Evolutionary conservation across 1,140 invertebrate genomes (phyloP).

Genomic region (Neodiprion fabricii): DNA sequence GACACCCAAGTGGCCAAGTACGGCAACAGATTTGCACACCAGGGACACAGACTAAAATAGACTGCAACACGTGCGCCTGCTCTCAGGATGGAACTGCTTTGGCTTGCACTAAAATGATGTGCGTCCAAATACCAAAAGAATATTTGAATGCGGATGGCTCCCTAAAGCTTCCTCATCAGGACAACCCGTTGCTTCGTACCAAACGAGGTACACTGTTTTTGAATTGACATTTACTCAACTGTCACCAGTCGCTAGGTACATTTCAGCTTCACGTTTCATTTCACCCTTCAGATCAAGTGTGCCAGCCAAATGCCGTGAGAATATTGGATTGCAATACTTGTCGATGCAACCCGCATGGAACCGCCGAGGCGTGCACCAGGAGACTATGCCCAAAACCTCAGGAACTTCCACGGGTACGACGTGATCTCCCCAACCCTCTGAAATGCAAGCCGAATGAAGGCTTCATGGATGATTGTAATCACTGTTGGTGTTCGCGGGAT

Average conservation of each 20-base stretch:
- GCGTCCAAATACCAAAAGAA: not conserved
- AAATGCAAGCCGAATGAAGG: not conserved
- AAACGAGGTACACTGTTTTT: not conserved
- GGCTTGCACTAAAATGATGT: slow-evolving; percentile 14
- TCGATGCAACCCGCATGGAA: not conserved
- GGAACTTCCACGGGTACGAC: not conserved
- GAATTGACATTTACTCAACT: no score
- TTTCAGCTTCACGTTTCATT: not conserved
- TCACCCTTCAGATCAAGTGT: not conserved
- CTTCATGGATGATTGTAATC: slow-evolving; percentile 1
- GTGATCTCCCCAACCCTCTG: not conserved
- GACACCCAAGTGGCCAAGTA: not conserved
- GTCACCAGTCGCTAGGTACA: no score
- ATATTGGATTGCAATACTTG: slow-evolving; percentile 2
- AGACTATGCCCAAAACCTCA: not conserved
- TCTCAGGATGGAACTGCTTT: not conserved
- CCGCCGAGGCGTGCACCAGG: slow-evolving; percentile 9
- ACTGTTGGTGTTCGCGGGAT: not conserved
- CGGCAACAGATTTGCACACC: slow-evolving; percentile 17
- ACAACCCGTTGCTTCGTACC: slow-evolving; percentile 9
- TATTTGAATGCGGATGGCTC: slow-evolving; percentile 10
- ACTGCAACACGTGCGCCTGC: slow-evolving; percentile 20
- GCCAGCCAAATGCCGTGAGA: not conserved
- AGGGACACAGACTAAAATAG: not conserved
- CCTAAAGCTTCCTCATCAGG: not conserved